Percentiles rank a stretch among this genome's conserved stretches.
phyloP scores from a whole-genome alignment of 2,113 vertebrate species.

The Psilopsiagon aurifrons region DNA sequence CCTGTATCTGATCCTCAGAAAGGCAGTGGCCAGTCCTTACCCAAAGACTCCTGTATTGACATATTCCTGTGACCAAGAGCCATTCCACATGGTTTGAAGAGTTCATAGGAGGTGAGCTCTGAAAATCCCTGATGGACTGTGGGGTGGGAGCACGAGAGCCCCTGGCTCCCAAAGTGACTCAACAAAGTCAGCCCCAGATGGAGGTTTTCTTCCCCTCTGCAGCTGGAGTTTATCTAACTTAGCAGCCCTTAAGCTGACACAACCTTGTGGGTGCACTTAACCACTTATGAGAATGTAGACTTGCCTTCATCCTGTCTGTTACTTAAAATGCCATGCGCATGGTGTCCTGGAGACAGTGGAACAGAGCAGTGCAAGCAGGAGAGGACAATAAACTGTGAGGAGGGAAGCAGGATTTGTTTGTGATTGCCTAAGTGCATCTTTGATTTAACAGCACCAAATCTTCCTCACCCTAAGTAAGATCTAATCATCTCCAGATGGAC shows the following conservation, averaged over 20 bases:
- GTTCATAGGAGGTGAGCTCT: neutral
- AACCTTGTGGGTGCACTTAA: neutral
- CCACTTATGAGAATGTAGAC: rapidly evolving
- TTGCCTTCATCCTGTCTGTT: neutral
- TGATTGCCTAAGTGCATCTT: neutral
- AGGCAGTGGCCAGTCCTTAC: neutral
- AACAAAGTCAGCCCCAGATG: neutral
- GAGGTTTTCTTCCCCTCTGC: neutral
- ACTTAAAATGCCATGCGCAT: neutral
- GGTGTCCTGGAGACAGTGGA: neutral
- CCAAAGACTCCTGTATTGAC: neutral
- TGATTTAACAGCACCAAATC: neutral
- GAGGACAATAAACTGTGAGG: neutral
- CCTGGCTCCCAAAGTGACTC: neutral
- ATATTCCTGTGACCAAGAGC: neutral
- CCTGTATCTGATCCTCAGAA: neutral
- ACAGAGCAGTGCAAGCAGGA: neutral
- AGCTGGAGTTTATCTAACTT: neutral
- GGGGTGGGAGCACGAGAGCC: neutral
- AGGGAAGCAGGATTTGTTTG: neutral
- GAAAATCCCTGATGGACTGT: neutral
- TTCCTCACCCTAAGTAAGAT: neutral
- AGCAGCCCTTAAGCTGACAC: neutral
- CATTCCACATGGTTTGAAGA: neutral
- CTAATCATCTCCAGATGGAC: neutral